Evolutionary conservation across 37 sponge, comb jelly and placozoan genomes (phyloP).

Genomic region (Mnemiopsis leidyi): DNA sequence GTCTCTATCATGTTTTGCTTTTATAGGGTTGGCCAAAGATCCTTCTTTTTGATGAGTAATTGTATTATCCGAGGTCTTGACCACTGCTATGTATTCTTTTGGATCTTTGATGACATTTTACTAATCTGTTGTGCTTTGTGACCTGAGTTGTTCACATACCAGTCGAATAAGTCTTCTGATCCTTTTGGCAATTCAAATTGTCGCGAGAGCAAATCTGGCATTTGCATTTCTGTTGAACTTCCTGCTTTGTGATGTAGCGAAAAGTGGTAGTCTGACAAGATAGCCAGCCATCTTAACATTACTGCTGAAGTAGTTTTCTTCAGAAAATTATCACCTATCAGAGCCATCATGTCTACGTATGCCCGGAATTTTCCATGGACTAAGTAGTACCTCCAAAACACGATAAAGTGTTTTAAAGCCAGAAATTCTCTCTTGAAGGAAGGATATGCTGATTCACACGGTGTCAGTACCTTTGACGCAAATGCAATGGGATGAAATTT

Average conservation of each 20-base stretch:
- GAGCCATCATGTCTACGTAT: background rate
- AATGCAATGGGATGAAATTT: background rate
- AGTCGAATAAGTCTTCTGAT: background rate
- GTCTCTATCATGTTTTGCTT: background rate
- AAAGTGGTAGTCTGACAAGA: background rate
- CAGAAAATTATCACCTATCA: background rate
- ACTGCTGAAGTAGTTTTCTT: slow-evolving; percentile 22
- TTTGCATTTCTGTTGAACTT: background rate
- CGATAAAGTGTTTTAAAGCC: slow-evolving; percentile 2
- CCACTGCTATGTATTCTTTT: background rate
- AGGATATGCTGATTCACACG: background rate
- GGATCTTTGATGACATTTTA: too few species aligned
- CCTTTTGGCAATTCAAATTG: background rate
- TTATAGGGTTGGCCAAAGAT: background rate
- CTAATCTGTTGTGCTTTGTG: too few species aligned
- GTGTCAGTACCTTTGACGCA: background rate
- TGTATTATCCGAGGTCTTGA: too few species aligned
- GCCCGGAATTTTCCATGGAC: background rate
- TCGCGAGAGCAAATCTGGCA: background rate
- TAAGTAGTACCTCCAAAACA: background rate
- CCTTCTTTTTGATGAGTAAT: too few species aligned
- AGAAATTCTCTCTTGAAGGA: slow-evolving; percentile 6
- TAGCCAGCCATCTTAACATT: background rate
- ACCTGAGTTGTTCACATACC: background rate
- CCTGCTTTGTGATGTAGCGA: background rate